These are phyloP conservation scores for Synanthedon vespiformis DNA, from an alignment of 2,888 invertebrate species.

Conservation along the genomic window DNA sequence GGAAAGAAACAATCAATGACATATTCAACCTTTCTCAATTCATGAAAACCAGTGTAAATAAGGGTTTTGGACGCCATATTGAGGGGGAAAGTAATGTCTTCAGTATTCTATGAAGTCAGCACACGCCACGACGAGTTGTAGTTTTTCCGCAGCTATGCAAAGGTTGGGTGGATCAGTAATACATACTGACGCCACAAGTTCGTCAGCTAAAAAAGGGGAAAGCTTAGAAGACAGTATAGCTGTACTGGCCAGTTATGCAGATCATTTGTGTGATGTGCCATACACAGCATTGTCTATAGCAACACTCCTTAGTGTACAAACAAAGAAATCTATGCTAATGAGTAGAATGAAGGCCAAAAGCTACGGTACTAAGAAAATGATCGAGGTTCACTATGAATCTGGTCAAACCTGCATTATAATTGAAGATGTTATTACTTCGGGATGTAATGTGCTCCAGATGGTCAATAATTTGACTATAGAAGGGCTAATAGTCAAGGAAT, in stretches of 20 bases:
- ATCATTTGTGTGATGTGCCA: slow-evolving; percentile 94
- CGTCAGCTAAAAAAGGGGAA: slow-evolving; percentile 97
- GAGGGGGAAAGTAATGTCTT: slow-evolving; percentile 94
- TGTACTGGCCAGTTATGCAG: slow-evolving; percentile 92
- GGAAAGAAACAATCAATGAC: slow-evolving; percentile 89
- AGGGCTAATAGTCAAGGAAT: slow-evolving; percentile 78
- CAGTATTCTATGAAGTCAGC: slow-evolving; percentile 97
- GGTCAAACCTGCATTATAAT: slow-evolving; percentile 89
- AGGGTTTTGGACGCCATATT: slow-evolving; percentile 88
- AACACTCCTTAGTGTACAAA: slow-evolving; percentile 81
- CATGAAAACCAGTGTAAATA: slow-evolving; percentile 83
- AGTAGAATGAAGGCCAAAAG: slow-evolving; percentile 93
- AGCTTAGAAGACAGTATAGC: slow-evolving; percentile 89
- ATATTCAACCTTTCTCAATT: slow-evolving; percentile 94
- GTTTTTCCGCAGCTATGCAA: slow-evolving; percentile 97
- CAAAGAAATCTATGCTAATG: slow-evolving; percentile 87
- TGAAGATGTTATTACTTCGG: slow-evolving; percentile 95
- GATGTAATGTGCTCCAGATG: slow-evolving; percentile 93
- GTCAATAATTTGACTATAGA: slow-evolving; percentile 77
- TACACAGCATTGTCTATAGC: slow-evolving; percentile 97
- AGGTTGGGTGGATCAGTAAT: slow-evolving; percentile 94
- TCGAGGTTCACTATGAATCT: slow-evolving; percentile 86
- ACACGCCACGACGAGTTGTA: slow-evolving; percentile 96
- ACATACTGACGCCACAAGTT: slow-evolving; percentile 88
- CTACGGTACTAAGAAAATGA: slow-evolving; percentile 95